Percentiles rank a stretch among this genome's conserved stretches.
Conservation (phyloP, 2,797 vertebrate genomes). For the Cyprinodon diabolis region DNA sequence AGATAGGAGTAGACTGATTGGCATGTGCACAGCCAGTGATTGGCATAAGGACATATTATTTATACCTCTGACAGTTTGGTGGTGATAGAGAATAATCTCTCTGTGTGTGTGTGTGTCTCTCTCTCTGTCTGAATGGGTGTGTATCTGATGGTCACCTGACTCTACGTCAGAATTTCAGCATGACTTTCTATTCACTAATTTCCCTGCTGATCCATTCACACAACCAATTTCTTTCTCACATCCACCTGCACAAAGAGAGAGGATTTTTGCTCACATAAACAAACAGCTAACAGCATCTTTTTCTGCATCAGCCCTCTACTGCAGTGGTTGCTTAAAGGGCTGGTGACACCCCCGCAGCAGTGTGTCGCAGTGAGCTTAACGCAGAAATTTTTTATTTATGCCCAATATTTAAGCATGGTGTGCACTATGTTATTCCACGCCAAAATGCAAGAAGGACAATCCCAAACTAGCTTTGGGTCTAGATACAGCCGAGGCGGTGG, state of each 20-base stretch:
- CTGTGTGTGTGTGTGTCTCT: not conserved
- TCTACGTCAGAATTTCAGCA: conserved; percentile 50
- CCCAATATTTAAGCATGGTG: too few species aligned
- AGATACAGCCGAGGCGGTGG: too few species aligned
- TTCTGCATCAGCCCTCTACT: not conserved
- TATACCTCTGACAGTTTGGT: conserved; percentile 65
- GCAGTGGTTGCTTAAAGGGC: not conserved
- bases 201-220: conserved; percentile 41
- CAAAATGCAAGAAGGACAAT: too few species aligned
- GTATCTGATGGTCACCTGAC: conserved; percentile 23
- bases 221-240: conserved; percentile 10
- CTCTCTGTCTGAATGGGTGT: conserved; percentile 2
- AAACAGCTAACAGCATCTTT: conserved; percentile 6
- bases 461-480: too few species aligned
- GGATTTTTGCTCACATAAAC: not conserved
- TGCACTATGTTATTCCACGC: too few species aligned
- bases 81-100: conserved; percentile 23
- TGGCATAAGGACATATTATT: conserved; percentile 60
- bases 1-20: conserved; percentile 61
- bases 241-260: not conserved
- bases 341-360: too few species aligned
- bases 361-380: too few species aligned
- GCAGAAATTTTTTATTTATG: too few species aligned
- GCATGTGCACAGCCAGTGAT: conserved; percentile 53
- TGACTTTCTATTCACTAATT: conserved; percentile 39